Evolutionary conservation across 2,113 vertebrate genomes (phyloP), one percentile per base, ranked within the genome.

Genomic region (Herpailurus yagouaroundi): DNA sequence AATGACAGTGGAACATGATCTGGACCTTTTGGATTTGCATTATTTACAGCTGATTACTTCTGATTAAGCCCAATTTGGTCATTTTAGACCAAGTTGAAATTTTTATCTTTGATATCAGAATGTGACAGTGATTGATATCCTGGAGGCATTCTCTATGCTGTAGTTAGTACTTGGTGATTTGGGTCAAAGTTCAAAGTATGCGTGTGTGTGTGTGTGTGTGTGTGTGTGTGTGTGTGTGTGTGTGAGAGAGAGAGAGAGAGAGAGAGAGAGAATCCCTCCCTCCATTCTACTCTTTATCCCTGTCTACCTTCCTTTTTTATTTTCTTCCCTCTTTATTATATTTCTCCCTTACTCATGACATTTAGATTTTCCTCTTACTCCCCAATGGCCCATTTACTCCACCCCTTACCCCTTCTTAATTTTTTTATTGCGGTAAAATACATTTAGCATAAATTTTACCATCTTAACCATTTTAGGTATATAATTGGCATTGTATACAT

Each of bases 61-160:
- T 88, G 80, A 74, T 96, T 86, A 94, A 91, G 68, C 71, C 82
- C 91, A 55, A 36, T 94, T 92, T 77, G 73, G 41, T 71, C 31
- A 69, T 91, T 97, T 91, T 80, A 88, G 48, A 45, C 71, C 66
- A 74, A 74, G 36, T 25, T 82, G 14, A 31, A 73, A 66, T 89
- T 95, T 92, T 64, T 77, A 93, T 71, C 71, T 89, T 95, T 74
- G 76, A 48, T 86, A 60, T 90, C 84, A 76, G 69, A 76, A 15
- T 93, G 31, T 66, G 71, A 73, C 36, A 76, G 5, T 60, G 80
- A 50, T 41, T 81, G 25, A 76, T 97, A 55, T 80, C 48, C 60
- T 50, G n/a, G 3, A 4, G 2, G 41, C 50, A 21, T 94, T 94
- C 4, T 77, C 64, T 73, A 4, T 82, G 84, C 14, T 79, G 9